Conservation (phyloP, 2,888 invertebrate species). For the Clistopyga incitator region DNA sequence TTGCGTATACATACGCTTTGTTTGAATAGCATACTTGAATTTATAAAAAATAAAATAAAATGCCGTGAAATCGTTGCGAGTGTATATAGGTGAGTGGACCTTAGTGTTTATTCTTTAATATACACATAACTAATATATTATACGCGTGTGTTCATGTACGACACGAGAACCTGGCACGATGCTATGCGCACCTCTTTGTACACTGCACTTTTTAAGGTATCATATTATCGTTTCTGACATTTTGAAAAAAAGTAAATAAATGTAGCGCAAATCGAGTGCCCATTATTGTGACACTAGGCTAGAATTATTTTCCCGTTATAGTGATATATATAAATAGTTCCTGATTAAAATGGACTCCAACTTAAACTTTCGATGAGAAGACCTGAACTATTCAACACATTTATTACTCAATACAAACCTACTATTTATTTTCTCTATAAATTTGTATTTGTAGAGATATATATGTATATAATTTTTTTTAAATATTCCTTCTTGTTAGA, state of each 20-base stretch:
- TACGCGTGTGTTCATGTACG: conserved; percentile 42
- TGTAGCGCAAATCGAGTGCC: conserved; percentile 37
- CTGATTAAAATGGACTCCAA: conserved; percentile 51
- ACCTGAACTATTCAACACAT: conserved; percentile 53
- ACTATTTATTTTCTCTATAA: conserved; percentile 34
- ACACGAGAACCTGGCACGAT: conserved; percentile 65
- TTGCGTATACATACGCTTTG: not conserved
- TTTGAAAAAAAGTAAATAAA: conserved; percentile 8
- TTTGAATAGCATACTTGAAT: conserved; percentile 11
- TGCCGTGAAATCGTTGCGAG: conserved; percentile 48
- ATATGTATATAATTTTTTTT: conserved; percentile 50
- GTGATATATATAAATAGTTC: conserved; percentile 21
- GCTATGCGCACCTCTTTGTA: conserved; percentile 51
- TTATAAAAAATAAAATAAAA: conserved; percentile 15
- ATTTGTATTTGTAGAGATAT: conserved; percentile 23
- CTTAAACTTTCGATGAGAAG: conserved; percentile 40
- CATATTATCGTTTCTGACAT: not conserved
- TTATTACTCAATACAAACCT: conserved; percentile 38
- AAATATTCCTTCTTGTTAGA: conserved; percentile 45
- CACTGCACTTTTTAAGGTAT: conserved; percentile 18
- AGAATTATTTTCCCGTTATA: conserved; percentile 28
- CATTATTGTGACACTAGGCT: conserved; percentile 26
- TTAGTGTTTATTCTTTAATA: conserved; percentile 39
- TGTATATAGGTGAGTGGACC: conserved; percentile 44
- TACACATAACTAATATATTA: conserved; percentile 28